Evolutionary conservation across 1,140 invertebrate genomes (phyloP), one percentile per base, ranked within the genome.

Genomic region (Bombus difficillimus): DNA sequence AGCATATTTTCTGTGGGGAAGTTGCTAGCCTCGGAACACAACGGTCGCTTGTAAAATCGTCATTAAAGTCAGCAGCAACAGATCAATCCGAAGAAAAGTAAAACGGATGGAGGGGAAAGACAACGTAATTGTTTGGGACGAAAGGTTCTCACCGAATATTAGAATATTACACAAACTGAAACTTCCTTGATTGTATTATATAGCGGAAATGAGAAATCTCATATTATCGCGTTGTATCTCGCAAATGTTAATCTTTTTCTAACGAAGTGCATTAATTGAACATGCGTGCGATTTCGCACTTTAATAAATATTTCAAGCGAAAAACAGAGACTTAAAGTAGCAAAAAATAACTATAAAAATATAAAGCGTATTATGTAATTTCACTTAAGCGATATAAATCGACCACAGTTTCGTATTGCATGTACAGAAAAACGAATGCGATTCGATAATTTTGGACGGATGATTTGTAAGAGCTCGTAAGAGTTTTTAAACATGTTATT

Each of bases 1-100:
- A 94, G 93, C 47, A 90, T 95, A 81, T 95, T 95, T 81, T 94
- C 94, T 15, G 82, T 95, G 43, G 92, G 91, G 12, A 94, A 95
- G 71, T 92, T 95, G 94, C 82, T 93, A 53, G 89, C 92, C 34
- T 89, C 93, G 18, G 87, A 90, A 25, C 88, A 88, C n/a, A 90
- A 91, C 13, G 87, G 89, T 43, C 86, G 88, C 82, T n/a, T 92
- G 69, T 86, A 91, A 84, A 32, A 73, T 13, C 22, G 76, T 43
- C 47, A 76, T 32, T 83, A 80, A 73, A 79, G 34, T 76, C 15
- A 47, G n/a, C 71, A 81, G 68, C 83, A 85, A 80, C 76, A 64
- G 32, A 64, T 72, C 22, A 32, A 53, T n/a, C 18, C 15, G 1
- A 4, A 66, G n/a, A 34, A 41, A 13, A 57, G 71, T 43, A 41